phyloP scores from a whole-genome alignment of 2,797 vertebrate genomes.

The Ctenosaura bakeri region DNA sequence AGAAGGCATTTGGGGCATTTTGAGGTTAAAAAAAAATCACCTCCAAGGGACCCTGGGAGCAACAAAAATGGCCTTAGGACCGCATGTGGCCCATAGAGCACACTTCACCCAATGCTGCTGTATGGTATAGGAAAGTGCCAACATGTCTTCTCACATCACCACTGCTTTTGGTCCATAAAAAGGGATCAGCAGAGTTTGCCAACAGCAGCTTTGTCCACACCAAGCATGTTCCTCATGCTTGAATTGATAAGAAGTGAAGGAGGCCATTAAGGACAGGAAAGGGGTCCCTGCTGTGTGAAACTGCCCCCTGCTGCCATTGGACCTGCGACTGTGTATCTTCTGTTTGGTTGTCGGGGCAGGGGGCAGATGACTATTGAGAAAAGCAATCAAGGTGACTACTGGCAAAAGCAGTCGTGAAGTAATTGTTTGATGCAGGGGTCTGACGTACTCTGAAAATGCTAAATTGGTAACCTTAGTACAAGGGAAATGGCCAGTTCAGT shows the following conservation, averaged over 20 bases:
- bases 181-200: too few relatives aligned
- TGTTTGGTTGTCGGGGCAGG: background rate
- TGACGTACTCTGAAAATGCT: background rate
- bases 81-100: too few relatives aligned
- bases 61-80: too few relatives aligned
- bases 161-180: background rate
- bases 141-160: background rate
- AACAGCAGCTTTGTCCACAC: background rate
- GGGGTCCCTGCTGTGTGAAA: background rate
- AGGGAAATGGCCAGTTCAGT: background rate
- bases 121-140: too few relatives aligned
- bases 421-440: background rate
- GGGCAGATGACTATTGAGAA: background rate
- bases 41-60: too few relatives aligned
- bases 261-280: background rate
- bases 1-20: too few relatives aligned
- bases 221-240: background rate
- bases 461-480: constrained; percentile 1
- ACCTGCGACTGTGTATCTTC: background rate
- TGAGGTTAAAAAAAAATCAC: too few relatives aligned
- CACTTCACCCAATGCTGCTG: too few relatives aligned
- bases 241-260: background rate
- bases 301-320: background rate
- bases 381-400: background rate
- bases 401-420: background rate